Conservation (phyloP, 1,140 invertebrate genomes). For the Pachyrhynchus sulphureomaculatus region DNA sequence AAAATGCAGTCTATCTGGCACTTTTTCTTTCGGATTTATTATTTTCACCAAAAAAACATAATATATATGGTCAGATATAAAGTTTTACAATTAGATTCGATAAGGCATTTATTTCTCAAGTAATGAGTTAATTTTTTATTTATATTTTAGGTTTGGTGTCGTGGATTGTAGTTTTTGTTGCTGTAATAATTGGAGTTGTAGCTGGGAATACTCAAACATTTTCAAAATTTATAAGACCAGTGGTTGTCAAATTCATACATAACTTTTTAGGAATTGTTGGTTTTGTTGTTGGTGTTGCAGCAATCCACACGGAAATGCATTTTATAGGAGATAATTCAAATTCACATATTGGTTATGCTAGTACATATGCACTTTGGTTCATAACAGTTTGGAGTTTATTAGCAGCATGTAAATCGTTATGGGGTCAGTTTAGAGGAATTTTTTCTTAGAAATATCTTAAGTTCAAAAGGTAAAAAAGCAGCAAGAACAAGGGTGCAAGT, state of each 20-base stretch:
- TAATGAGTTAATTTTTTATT: too few species aligned
- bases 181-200: slow-evolving; percentile 13
- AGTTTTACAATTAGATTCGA: too few species aligned
- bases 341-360: background rate
- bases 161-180: slow-evolving; percentile 7
- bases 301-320: background rate
- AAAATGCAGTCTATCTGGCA: too few species aligned
- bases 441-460: too few species aligned
- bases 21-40: too few species aligned
- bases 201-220: slow-evolving; percentile 14
- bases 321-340: background rate
- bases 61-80: too few species aligned
- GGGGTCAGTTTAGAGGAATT: slow-evolving; percentile 12
- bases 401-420: slow-evolving; percentile 19
- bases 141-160: slow-evolving; percentile 20
- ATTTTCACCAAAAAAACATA: too few species aligned
- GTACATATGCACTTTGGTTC: background rate
- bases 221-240: slow-evolving; percentile 10
- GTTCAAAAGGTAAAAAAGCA: too few species aligned
- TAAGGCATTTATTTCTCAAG: too few species aligned
- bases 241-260: slow-evolving; percentile 23
- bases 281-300: slow-evolving; percentile 19
- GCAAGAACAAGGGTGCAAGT: too few species aligned
- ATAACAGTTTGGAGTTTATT: slow-evolving; percentile 23
- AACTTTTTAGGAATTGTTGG: slow-evolving; percentile 26